Evolutionary conservation across 2,113 vertebrate species (phyloP), one percentile per base, ranked within the genome.

Genomic region (Rhineura floridana): DNA sequence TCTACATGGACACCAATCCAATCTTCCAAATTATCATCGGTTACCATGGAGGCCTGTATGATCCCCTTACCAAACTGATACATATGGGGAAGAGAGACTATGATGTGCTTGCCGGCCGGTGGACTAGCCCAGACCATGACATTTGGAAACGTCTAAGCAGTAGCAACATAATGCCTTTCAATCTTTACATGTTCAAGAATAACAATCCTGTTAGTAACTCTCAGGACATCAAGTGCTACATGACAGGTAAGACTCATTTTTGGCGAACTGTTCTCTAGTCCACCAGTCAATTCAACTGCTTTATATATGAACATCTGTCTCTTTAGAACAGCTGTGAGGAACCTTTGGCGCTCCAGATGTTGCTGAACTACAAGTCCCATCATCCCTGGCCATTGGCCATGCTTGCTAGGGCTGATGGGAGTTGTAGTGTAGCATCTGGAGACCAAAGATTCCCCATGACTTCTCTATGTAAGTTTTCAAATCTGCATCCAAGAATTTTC

Each of bases 131-230:
- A 0, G 96, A 99, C 95, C 98, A 98, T 0, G 97, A 98, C 11
- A 93, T 99, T 75, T 99, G 99, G 99, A 98, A 98, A 89, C 97
- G 97, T 2, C 96, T 99, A 63, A 98, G 98, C 93, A 98, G 96
- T 93, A 97, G 96, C 96, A 98, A 97, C 94, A 97, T 99, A 19
- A 97, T 98, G 95, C 99, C 99, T 30, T 99, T 99, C 95, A 99
- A 99, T 95, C 95, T 99, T 88, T 99, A 99, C 90, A 99, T 99
- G 99, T 99, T 99, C 95, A 99, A 99, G 96, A 99, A 98, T 93
- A 99, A 99, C 97, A 99, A 99, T 83, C 99, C 99, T 19, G 97
- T 99, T 91, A 99, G 98, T 97, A 98, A 98, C 95, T 96, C 97
- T n/a, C 98, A 98, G 94, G 99, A 99, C 95, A 98, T 98, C 94